These are phyloP conservation scores for Zaprionus africanus DNA, from an alignment of 1,140 invertebrate genomes.

Conservation along the genomic window DNA sequence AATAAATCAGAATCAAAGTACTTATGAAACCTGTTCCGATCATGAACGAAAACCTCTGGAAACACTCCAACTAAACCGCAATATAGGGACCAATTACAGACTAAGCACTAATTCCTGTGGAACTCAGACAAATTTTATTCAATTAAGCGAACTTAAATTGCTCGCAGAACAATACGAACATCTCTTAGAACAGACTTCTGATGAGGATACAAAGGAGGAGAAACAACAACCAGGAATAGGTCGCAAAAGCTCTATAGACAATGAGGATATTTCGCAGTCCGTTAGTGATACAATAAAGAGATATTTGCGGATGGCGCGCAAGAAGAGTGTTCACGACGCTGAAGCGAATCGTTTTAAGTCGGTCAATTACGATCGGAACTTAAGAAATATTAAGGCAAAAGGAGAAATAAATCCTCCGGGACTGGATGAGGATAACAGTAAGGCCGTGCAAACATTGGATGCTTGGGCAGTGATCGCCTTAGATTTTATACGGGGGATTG, in stretches of 20 bases:
- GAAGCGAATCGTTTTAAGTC: conserved; percentile 93
- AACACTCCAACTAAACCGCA: background rate
- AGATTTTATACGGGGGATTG: conserved; percentile 68
- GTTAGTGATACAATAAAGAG: conserved; percentile 94
- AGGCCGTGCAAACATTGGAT: conserved; percentile 90
- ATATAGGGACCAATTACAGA: background rate
- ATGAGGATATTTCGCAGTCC: conserved; percentile 93
- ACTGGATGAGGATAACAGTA: conserved; percentile 89
- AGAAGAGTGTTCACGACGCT: conserved; percentile 90
- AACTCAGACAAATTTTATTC: conserved; percentile 74
- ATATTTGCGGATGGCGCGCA: conserved; percentile 92
- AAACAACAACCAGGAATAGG: conserved; percentile 20
- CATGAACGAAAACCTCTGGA: conserved; percentile 23
- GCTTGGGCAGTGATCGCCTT: conserved; percentile 87
- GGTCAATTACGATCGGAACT: conserved; percentile 94
- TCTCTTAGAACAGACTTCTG: conserved; percentile 37
- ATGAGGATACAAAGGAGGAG: conserved; percentile 52
- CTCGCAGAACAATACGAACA: conserved; percentile 63
- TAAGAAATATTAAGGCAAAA: conserved; percentile 93
- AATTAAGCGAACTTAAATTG: conserved; percentile 59
- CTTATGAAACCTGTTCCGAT: conserved; percentile 11
- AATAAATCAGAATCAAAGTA: background rate
- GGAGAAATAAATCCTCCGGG: conserved; percentile 90
- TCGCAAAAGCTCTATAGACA: conserved; percentile 90
- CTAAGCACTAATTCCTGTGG: conserved; percentile 43